phyloP scores from a whole-genome alignment of 2,888 invertebrate species.

The Metacarcinus magister region DNA sequence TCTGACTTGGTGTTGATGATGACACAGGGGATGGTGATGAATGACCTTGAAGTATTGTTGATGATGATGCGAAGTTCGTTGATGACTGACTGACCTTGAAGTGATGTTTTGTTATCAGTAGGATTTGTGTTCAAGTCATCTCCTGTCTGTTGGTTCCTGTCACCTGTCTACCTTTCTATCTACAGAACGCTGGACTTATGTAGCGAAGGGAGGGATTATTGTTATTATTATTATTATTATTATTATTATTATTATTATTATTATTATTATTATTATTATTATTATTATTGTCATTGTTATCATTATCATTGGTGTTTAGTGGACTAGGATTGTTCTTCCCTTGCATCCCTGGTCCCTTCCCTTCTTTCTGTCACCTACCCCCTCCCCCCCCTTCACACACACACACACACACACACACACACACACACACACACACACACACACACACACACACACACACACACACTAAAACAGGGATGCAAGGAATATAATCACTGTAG shows the following conservation, averaged over 20 bases:
- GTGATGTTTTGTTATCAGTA: background rate
- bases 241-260: background rate
- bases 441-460: no score
- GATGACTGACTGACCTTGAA: no score
- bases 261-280: conserved; percentile 8
- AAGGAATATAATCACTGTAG: background rate
- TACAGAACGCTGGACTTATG: background rate
- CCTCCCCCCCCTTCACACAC: background rate
- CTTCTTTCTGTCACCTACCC: background rate
- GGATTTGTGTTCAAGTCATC: background rate
- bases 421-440: no score
- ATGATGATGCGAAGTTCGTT: no score
- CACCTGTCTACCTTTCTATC: background rate
- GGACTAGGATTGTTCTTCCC: conserved; percentile 1
- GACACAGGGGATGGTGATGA: no score
- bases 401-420: no score
- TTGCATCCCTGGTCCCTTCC: background rate
- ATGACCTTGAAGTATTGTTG: no score
- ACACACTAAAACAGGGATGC: background rate
- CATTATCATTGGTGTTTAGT: conserved; percentile 28
- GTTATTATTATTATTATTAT: background rate
- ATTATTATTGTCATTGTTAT: background rate
- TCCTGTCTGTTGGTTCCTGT: background rate
- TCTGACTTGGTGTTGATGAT: no score
- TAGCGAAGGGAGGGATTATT: background rate